Conservation (phyloP, 2,113 vertebrate species). For the Ciconia boyciana region DNA sequence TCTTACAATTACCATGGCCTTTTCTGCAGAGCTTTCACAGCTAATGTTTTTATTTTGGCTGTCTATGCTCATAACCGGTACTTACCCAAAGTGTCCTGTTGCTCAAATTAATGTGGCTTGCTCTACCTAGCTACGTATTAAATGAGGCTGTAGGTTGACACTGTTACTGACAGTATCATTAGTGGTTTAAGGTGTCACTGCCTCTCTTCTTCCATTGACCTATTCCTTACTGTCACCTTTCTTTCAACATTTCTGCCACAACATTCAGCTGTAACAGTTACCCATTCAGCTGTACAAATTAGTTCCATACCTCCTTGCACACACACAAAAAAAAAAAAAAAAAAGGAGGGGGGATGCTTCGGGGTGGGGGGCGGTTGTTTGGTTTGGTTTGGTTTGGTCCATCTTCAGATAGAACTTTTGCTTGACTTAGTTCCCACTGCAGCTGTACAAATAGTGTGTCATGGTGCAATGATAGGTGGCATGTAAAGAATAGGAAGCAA, state of each 20-base stretch:
- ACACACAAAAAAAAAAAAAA: accelerated
- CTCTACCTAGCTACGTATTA: background rate
- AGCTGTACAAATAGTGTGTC: background rate
- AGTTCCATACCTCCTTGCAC: background rate
- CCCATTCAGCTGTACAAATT: background rate
- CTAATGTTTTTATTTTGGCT: background rate
- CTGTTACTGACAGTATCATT: background rate
- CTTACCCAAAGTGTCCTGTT: background rate
- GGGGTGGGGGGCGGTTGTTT: background rate
- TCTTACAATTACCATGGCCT: background rate
- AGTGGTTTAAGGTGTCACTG: background rate
- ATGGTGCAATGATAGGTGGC: background rate
- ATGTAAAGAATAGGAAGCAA: background rate
- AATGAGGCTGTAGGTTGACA: background rate
- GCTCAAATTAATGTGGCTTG: background rate
- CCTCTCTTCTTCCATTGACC: background rate
- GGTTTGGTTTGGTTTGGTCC: background rate
- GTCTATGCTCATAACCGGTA: background rate
- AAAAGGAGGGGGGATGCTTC: accelerated
- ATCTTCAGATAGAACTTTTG: background rate
- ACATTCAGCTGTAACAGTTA: background rate
- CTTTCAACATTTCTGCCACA: background rate
- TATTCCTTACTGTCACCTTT: background rate
- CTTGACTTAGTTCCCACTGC: background rate
- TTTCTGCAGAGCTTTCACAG: background rate